Conservation (phyloP, 2,797 vertebrate species). For the Catamblyrhynchus diadema region DNA sequence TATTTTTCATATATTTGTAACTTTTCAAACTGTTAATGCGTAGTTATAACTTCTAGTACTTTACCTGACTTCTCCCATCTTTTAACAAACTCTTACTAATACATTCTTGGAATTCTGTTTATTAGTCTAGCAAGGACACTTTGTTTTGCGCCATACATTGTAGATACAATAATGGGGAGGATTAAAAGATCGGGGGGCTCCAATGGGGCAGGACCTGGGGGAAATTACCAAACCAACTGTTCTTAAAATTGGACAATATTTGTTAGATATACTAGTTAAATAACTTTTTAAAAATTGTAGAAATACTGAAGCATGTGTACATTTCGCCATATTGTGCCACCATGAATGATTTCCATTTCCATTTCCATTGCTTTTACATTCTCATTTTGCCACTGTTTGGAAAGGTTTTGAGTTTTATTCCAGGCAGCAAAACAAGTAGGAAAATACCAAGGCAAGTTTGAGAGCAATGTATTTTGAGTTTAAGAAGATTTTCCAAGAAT, state of each 20-base stretch:
- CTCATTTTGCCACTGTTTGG: not conserved
- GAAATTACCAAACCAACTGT: not conserved
- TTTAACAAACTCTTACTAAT: not conserved
- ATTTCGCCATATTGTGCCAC: accelerated
- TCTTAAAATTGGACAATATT: not conserved
- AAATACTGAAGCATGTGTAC: accelerated
- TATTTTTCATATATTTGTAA: not conserved
- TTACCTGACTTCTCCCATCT: not conserved
- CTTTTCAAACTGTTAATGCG: not conserved
- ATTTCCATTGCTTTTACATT: not conserved
- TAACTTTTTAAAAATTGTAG: not conserved
- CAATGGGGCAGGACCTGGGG: not conserved
- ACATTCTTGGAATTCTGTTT: not conserved
- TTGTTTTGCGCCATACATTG: not conserved
- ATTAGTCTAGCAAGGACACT: not conserved
- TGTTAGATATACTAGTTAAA: not conserved
- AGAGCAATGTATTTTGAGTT: not conserved
- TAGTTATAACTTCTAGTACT: not conserved
- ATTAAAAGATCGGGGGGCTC: not conserved
- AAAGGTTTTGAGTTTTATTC: not conserved
- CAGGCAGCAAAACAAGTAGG: not conserved
- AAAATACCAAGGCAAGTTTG: not conserved
- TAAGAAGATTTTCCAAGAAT: not conserved
- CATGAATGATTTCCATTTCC: accelerated
- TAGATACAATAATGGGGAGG: not conserved